These are phyloP conservation scores for Ostrea edulis DNA, from an alignment of 1,140 invertebrate genomes.

Conservation along the genomic window DNA sequence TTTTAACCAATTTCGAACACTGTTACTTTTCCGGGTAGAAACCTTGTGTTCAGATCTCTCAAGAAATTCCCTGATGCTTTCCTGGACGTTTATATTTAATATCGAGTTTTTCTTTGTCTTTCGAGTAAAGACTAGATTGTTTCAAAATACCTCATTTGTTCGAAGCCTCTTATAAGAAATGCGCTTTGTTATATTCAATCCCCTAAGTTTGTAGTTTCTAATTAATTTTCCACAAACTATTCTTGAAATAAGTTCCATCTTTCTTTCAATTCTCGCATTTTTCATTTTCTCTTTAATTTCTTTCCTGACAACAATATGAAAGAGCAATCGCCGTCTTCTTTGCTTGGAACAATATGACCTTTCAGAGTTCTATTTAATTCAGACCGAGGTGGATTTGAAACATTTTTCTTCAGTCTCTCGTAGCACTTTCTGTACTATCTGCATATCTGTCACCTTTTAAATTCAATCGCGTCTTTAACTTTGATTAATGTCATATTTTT, in stretches of 20 bases:
- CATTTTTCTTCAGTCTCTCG: not conserved
- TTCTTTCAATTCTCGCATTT: constrained; percentile 12
- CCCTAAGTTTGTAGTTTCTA: constrained; percentile 19
- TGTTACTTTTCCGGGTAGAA: constrained; percentile 38
- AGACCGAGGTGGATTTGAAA: not conserved
- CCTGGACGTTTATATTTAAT: not conserved
- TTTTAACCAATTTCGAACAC: too few species aligned
- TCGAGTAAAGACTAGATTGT: not conserved
- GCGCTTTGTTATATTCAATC: not conserved
- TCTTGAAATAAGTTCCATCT: not conserved
- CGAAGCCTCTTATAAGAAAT: not conserved
- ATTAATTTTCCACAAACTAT: not conserved
- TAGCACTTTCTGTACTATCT: constrained; percentile 40
- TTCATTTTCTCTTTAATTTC: not conserved
- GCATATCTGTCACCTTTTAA: too few species aligned
- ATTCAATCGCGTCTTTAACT: too few species aligned
- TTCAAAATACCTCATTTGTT: not conserved
- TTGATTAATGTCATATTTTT: too few species aligned
- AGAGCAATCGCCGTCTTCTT: not conserved
- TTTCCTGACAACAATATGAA: constrained; percentile 11
- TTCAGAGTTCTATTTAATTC: not conserved
- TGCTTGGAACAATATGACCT: not conserved
- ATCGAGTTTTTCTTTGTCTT: constrained; percentile 23
- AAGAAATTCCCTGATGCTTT: constrained; percentile 33
- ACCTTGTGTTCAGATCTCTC: constrained; percentile 25